Percentiles rank a stretch among this genome's conserved stretches.
These are phyloP conservation scores for Prionailurus bengalensis DNA, from an alignment of 2,113 vertebrate species.

Conservation along the genomic window DNA sequence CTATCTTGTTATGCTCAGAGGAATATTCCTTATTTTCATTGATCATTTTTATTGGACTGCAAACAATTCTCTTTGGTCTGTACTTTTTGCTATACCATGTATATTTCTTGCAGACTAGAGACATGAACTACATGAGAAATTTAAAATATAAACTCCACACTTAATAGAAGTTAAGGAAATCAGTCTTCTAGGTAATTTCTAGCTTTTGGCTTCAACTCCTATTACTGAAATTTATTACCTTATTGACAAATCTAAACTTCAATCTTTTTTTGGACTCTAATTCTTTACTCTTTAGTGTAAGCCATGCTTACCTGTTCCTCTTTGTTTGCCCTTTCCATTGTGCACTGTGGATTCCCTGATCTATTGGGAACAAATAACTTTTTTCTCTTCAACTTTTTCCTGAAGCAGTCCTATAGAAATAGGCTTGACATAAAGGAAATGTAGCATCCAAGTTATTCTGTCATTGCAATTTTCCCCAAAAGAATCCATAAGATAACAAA, in stretches of 20 bases:
- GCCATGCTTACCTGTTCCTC: background rate
- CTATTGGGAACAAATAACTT: background rate
- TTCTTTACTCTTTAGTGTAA: background rate
- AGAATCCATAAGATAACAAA: background rate
- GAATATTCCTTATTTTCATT: background rate
- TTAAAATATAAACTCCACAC: background rate
- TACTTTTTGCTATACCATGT: background rate
- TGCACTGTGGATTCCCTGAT: background rate
- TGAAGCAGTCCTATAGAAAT: background rate
- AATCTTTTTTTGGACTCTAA: background rate
- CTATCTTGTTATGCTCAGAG: background rate
- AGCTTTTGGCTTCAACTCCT: background rate
- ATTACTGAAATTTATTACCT: background rate
- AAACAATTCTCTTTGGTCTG: background rate
- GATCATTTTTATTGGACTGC: background rate
- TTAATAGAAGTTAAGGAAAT: conserved; percentile 5
- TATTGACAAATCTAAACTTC: background rate
- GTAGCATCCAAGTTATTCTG: background rate
- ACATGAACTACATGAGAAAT: background rate
- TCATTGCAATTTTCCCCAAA: background rate
- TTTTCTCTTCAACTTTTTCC: background rate
- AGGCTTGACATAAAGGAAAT: background rate
- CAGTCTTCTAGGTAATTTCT: background rate
- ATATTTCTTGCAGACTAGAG: background rate
- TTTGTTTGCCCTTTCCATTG: background rate